Percentiles rank a stretch among this genome's conserved stretches.
phyloP scores from a whole-genome alignment of 2,888 invertebrate species.

The Zootermopsis nevadensis region DNA sequence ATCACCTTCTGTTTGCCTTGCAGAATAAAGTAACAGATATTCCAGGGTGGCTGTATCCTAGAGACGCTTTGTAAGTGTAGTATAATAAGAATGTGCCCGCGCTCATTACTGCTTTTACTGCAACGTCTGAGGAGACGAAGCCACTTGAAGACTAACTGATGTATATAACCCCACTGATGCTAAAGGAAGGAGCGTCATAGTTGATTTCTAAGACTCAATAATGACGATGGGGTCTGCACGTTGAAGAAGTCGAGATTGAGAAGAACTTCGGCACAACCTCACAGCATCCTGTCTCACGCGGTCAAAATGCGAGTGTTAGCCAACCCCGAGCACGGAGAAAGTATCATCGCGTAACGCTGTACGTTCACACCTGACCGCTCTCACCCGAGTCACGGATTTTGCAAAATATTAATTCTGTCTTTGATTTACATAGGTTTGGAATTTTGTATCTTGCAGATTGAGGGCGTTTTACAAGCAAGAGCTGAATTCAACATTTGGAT shows the following conservation, averaged over 20 bases:
- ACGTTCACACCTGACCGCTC: too few species aligned
- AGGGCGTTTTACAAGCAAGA: too few species aligned
- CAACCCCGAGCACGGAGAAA: too few species aligned
- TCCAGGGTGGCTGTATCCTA: not conserved
- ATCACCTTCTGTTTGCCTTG: too few species aligned
- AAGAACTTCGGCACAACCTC: not conserved
- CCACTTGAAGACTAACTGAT: constrained; percentile 6
- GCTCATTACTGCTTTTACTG: not conserved
- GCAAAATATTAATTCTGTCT: too few species aligned
- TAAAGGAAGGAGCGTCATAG: not conserved
- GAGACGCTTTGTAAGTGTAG: not conserved
- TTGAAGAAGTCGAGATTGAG: not conserved
- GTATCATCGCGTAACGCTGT: too few species aligned
- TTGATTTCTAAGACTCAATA: not conserved
- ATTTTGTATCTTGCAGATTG: too few species aligned
- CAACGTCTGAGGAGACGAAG: not conserved
- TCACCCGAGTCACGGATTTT: too few species aligned
- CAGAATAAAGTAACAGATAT: not conserved
- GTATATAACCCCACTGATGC: not conserved
- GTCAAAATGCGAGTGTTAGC: too few species aligned
- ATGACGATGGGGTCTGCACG: not conserved
- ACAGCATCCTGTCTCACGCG: not conserved
- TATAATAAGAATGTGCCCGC: not conserved
- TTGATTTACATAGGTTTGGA: too few species aligned
- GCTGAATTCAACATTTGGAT: too few species aligned